Conservation (phyloP, 2,797 vertebrate species). For the Tolypeutes matacus region DNA sequence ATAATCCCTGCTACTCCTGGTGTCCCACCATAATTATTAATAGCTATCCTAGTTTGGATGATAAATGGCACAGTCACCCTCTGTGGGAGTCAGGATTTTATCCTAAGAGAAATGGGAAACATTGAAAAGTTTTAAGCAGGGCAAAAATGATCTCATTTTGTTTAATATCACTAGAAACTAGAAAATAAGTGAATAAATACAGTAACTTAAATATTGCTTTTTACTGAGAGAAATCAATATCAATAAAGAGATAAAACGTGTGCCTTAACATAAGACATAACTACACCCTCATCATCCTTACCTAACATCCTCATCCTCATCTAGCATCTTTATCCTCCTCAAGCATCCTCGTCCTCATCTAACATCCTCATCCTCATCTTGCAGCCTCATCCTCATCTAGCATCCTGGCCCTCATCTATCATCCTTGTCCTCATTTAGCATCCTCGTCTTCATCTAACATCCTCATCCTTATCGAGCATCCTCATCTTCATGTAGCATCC, state of each 20-base stretch:
- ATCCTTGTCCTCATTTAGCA: no score
- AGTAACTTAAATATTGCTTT: not conserved
- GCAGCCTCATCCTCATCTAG: no score
- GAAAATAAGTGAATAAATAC: not conserved
- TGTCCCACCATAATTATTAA: not conserved
- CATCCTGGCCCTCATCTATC: not conserved
- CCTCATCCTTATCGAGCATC: no score
- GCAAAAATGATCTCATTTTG: not conserved
- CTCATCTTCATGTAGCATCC: no score
- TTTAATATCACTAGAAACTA: not conserved
- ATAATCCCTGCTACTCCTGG: not conserved
- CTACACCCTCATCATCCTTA: not conserved
- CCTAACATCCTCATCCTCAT: no score
- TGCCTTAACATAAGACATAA: no score
- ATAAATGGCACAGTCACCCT: not conserved
- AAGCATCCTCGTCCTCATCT: no score
- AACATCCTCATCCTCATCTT: not conserved
- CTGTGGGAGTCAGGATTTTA: not conserved
- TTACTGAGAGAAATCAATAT: not conserved
- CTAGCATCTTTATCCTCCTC: no score
- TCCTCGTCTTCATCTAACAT: no score
- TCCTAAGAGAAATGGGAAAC: conserved; percentile 1
- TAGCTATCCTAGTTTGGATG: not conserved
- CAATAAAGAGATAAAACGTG: not conserved
- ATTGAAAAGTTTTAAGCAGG: not conserved